Percentiles rank a stretch among this genome's conserved stretches.
These are phyloP conservation scores for Rhagonycha lutea DNA, from an alignment of 2,888 invertebrate species.

Conservation along the genomic window DNA sequence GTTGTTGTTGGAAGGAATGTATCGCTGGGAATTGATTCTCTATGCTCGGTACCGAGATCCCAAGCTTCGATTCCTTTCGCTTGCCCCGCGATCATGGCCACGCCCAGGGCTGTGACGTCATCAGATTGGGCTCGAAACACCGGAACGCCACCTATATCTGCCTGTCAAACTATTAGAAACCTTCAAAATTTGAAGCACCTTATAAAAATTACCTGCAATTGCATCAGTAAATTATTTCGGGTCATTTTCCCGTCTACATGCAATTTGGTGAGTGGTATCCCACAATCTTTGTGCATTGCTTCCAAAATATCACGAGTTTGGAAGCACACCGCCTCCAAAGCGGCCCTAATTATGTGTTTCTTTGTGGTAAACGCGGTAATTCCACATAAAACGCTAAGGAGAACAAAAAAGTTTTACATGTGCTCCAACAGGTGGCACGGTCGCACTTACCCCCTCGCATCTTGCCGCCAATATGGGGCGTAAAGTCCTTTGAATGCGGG, in stretches of 20 bases:
- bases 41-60: slow-evolving; percentile 65
- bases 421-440: neutral
- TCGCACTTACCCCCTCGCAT: slow-evolving; percentile 81
- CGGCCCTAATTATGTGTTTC: slow-evolving; percentile 91
- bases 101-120: slow-evolving; percentile 93
- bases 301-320: slow-evolving; percentile 94
- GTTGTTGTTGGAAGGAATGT: slow-evolving; percentile 83
- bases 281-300: slow-evolving; percentile 93
- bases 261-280: slow-evolving; percentile 78
- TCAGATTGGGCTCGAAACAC: slow-evolving; percentile 85
- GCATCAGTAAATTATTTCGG: slow-evolving; percentile 88
- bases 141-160: slow-evolving; percentile 89
- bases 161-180: slow-evolving; percentile 50
- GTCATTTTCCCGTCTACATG: slow-evolving; percentile 96
- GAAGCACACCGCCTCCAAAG: slow-evolving; percentile 93
- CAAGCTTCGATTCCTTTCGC: slow-evolving; percentile 69
- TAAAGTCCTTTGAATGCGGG: slow-evolving; percentile 96
- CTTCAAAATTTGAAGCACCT: neutral
- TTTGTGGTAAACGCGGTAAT: slow-evolving; percentile 91
- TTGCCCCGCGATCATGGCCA: slow-evolving; percentile 87
- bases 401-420: slow-evolving; percentile 10
- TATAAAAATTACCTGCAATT: slow-evolving; percentile 68
- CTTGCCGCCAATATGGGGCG: slow-evolving; percentile 97
- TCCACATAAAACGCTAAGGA: slow-evolving; percentile 82
- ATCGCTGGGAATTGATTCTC: slow-evolving; percentile 67